phyloP scores from a whole-genome alignment of 2,113 vertebrate species.

The Thoracochromis brauschi region DNA sequence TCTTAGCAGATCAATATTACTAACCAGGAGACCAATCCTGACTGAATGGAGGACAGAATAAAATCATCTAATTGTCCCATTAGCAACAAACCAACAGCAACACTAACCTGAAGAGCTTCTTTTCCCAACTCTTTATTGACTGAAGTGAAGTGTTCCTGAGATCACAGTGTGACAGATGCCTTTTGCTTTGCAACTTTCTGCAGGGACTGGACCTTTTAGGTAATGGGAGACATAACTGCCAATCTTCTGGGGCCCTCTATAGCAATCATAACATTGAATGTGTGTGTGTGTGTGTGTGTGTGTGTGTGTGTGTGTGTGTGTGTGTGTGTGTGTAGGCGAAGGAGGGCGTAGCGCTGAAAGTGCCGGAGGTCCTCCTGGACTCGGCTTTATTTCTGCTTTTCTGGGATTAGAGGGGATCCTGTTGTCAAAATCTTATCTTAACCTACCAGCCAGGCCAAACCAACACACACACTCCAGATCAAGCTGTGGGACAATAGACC shows the following conservation, averaged over 20 bases:
- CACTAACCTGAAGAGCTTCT: neutral
- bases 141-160: neutral
- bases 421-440: constrained; percentile 61
- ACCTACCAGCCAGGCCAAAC: constrained; percentile 53
- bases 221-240: neutral
- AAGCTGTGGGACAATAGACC: constrained; percentile 58
- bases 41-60: neutral
- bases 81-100: neutral
- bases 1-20: neutral
- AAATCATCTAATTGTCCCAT: neutral
- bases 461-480: constrained; percentile 59
- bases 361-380: constrained; percentile 35
- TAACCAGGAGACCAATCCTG: neutral
- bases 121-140: neutral
- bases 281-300: neutral
- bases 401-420: constrained; percentile 64
- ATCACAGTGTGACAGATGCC: neutral
- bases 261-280: neutral
- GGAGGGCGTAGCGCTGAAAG: constrained; percentile 11
- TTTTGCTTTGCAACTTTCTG: neutral
- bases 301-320: neutral
- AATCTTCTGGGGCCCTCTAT: neutral
- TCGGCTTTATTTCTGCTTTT: constrained; percentile 40
- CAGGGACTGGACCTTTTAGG: neutral
- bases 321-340: constrained; percentile 27